Evolutionary conservation across 1,140 invertebrate species (phyloP).

Genomic region (Heliconius hermathena): DNA sequence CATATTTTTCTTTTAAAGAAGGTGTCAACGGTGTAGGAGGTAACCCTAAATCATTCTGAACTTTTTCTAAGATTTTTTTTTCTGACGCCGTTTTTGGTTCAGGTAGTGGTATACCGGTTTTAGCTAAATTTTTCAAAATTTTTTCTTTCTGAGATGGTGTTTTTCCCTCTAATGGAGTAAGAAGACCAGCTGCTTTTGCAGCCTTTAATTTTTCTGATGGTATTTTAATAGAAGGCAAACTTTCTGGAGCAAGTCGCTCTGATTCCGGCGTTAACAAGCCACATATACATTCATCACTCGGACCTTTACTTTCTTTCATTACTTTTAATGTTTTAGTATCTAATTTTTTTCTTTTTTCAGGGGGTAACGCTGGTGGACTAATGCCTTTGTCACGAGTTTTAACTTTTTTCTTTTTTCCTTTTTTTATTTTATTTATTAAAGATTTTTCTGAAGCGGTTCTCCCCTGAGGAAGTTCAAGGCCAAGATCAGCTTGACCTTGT

Average conservation of each 20-base stretch:
- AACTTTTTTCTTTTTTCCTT: constrained; percentile 16
- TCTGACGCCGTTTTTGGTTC: constrained; percentile 49
- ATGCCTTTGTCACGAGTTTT: not conserved
- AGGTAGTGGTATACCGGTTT: constrained; percentile 47
- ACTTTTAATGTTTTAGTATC: constrained; percentile 44
- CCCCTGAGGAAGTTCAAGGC: constrained; percentile 39
- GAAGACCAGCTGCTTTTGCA: constrained; percentile 30
- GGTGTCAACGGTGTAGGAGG: constrained; percentile 42
- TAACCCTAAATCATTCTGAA: constrained; percentile 46
- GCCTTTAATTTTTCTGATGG: constrained; percentile 35
- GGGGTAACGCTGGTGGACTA: constrained; percentile 20
- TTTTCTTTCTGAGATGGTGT: constrained; percentile 48
- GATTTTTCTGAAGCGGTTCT: constrained; percentile 41
- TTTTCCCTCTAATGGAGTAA: constrained; percentile 49
- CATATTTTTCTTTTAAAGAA: constrained; percentile 42
- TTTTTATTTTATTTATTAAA: constrained; percentile 40
- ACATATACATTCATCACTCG: constrained; percentile 51
- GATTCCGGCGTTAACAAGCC: constrained; percentile 44
- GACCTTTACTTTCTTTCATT: constrained; percentile 47
- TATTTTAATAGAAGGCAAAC: constrained; percentile 33
- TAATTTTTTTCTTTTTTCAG: constrained; percentile 38
- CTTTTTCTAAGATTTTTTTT: constrained; percentile 50
- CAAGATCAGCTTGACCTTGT: constrained; percentile 30
- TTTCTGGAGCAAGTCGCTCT: constrained; percentile 7
- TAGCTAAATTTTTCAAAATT: constrained; percentile 47